Evolutionary conservation across 2,888 invertebrate species (phyloP).

Genomic region (Oithona nana): DNA sequence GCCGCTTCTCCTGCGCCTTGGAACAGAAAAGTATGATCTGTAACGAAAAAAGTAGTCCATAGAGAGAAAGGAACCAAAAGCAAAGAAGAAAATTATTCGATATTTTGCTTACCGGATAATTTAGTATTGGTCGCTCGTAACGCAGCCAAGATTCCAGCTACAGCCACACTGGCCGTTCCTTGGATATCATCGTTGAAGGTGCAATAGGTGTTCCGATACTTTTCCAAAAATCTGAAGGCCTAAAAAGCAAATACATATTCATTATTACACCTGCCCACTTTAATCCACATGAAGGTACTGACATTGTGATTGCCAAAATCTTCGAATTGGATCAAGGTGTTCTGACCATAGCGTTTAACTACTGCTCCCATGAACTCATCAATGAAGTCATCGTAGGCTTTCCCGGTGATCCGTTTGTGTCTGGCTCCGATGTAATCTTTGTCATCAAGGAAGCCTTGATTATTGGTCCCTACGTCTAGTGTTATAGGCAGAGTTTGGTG

Average conservation of each 20-base stretch:
- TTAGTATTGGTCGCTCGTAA: constrained; percentile 59
- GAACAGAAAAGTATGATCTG: constrained; percentile 77
- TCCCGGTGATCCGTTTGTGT: constrained; percentile 61
- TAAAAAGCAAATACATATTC: too few relatives aligned
- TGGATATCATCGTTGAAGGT: constrained; percentile 99
- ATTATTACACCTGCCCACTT: too few relatives aligned
- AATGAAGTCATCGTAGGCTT: constrained; percentile 71
- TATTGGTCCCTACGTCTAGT: constrained; percentile 85
- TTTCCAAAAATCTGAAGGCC: constrained; percentile 75
- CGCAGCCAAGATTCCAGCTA: constrained; percentile 77
- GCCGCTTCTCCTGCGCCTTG: constrained; percentile 95
- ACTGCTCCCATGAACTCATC: constrained; percentile 94
- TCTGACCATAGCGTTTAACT: constrained; percentile 63
- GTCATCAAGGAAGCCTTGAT: constrained; percentile 59
- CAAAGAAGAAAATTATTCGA: too few relatives aligned
- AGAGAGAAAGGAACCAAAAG: too few relatives aligned
- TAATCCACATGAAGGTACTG: too few relatives aligned
- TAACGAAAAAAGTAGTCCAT: too few relatives aligned
- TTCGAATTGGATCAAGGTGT: constrained; percentile 78
- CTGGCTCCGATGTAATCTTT: constrained; percentile 84
- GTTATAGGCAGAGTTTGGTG: constrained; percentile 84
- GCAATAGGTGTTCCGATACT: constrained; percentile 70
- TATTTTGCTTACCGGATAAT: too few relatives aligned
- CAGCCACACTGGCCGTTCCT: constrained; percentile 87
- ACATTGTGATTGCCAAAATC: constrained; percentile 96